Conservation (phyloP, 2,113 vertebrate genomes). For the Pelodiscus sinensis region DNA sequence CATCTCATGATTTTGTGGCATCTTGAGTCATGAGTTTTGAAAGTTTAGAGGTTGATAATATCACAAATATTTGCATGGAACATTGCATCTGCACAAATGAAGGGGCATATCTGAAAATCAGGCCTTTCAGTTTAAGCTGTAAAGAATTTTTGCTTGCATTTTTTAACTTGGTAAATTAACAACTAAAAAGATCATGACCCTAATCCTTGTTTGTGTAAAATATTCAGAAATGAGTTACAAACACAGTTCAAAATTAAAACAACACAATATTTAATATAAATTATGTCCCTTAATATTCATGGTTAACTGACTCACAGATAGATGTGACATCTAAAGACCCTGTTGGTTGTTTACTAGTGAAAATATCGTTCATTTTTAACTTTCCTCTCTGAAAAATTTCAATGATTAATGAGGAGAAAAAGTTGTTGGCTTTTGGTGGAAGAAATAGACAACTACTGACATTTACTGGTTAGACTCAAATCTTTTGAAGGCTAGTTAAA, state of each 20-base stretch:
- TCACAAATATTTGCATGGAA: neutral
- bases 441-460: neutral
- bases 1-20: neutral
- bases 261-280: neutral
- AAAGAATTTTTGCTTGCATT: neutral
- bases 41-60: neutral
- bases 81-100: neutral
- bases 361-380: neutral
- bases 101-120: neutral
- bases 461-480: neutral
- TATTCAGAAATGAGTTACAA: neutral
- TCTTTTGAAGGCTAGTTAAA: neutral
- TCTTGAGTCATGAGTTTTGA: neutral
- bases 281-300: neutral
- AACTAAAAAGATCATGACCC: accelerated
- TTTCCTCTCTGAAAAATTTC: neutral
- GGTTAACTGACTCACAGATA: neutral
- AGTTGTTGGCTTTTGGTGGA: neutral
- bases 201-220: neutral
- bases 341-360: neutral
- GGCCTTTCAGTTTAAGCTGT: neutral
- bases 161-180: neutral
- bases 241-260: neutral
- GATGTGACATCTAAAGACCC: neutral
- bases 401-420: neutral